These are phyloP conservation scores for Diaphora mendica DNA, from an alignment of 2,888 invertebrate species.

Conservation along the genomic window DNA sequence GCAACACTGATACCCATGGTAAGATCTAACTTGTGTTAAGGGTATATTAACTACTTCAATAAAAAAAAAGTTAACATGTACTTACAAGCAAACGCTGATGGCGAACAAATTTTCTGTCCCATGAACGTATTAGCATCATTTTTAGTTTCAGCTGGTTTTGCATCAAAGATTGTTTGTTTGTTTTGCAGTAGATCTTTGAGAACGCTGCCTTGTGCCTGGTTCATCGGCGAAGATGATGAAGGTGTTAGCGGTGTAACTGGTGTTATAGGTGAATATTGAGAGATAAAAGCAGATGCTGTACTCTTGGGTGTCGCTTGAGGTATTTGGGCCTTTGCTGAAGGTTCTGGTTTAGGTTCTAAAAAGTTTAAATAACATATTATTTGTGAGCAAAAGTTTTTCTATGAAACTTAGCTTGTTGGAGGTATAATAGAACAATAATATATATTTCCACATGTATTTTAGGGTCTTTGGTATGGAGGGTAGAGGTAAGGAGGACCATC, in stretches of 20 bases:
- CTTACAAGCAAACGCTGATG: conserved; percentile 70
- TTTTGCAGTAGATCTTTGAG: conserved; percentile 70
- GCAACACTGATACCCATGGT: no score
- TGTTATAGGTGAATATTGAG: conserved; percentile 24
- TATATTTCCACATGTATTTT: no score
- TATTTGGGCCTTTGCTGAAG: conserved; percentile 22
- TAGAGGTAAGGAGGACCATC: no score
- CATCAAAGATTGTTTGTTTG: conserved; percentile 57
- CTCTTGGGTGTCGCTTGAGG: conserved; percentile 36
- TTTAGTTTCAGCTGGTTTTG: conserved; percentile 44
- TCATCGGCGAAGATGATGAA: conserved; percentile 42
- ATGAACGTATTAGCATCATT: conserved; percentile 70
- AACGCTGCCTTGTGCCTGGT: conserved; percentile 58
- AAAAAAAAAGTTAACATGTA: conserved; percentile 18
- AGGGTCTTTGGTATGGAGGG: no score
- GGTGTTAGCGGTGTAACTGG: conserved; percentile 11
- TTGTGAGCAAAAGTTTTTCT: background rate
- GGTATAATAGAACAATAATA: background rate
- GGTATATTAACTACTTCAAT: no score
- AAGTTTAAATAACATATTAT: background rate
- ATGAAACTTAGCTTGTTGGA: background rate
- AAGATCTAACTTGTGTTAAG: no score
- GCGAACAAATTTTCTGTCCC: conserved; percentile 80
- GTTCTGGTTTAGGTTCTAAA: conserved; percentile 50
- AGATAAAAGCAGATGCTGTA: conserved; percentile 30